Conservation (phyloP, 2,888 invertebrate genomes). For the Argyra leucocephala region DNA sequence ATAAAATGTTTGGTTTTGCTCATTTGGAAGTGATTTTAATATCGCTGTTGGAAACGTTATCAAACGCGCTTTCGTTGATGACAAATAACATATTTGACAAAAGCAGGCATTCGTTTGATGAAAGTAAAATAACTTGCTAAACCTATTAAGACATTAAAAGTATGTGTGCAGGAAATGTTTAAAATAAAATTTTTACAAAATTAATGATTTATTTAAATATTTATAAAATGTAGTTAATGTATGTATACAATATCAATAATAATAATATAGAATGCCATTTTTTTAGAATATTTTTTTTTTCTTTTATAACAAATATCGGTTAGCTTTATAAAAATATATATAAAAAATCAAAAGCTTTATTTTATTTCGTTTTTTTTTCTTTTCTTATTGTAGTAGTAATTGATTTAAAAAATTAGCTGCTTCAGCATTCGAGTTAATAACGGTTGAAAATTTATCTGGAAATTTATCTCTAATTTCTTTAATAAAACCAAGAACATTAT, state of each 20-base stretch:
- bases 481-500: conserved; percentile 46
- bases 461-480: conserved; percentile 50
- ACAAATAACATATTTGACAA: too few relatives aligned
- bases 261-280: not conserved
- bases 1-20: too few relatives aligned
- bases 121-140: too few relatives aligned
- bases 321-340: not conserved
- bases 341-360: not conserved
- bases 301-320: not conserved
- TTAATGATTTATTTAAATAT: not conserved
- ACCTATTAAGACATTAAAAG: too few relatives aligned
- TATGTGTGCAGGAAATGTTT: too few relatives aligned
- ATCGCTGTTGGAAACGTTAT: too few relatives aligned
- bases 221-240: conserved; percentile 1
- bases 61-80: too few relatives aligned
- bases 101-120: too few relatives aligned
- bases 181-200: not conserved
- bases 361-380: not conserved
- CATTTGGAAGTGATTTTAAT: too few relatives aligned
- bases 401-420: conserved; percentile 31
- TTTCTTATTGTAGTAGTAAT: not conserved
- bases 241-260: not conserved
- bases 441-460: conserved; percentile 47
- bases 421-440: conserved; percentile 39
- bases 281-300: not conserved